These are phyloP conservation scores for Pycnonotus jocosus DNA, from an alignment of 2,113 vertebrate genomes.

Conservation along the genomic window DNA sequence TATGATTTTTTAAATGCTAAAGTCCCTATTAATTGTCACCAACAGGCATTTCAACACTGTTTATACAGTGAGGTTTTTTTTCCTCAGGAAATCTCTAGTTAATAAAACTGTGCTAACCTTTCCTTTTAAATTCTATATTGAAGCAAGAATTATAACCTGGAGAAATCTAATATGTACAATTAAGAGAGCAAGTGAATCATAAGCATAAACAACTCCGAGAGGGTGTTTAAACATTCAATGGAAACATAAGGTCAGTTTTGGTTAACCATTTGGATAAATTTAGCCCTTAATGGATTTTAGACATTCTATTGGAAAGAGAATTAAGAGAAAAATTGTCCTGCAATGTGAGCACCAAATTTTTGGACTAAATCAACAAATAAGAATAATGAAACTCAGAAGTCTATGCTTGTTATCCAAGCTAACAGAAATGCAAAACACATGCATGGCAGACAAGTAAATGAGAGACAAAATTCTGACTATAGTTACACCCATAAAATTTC, in stretches of 20 bases:
- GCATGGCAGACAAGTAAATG: not conserved
- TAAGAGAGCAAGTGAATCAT: not conserved
- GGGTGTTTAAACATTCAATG: not conserved
- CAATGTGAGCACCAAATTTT: not conserved
- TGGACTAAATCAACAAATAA: not conserved
- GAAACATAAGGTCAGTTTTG: not conserved
- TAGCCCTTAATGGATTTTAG: not conserved
- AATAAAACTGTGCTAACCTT: not conserved
- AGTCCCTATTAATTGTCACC: not conserved
- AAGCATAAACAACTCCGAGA: not conserved
- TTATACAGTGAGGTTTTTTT: not conserved
- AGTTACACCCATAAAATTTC: not conserved
- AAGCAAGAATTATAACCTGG: not conserved
- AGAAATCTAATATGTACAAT: not conserved
- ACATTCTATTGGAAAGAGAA: not conserved
- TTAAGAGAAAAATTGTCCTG: not conserved
- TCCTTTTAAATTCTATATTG: not conserved
- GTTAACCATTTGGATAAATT: not conserved
- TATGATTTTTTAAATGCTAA: not conserved
- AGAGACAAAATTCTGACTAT: not conserved
- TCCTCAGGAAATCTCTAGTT: not conserved
- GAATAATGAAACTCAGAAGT: not conserved
- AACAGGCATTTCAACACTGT: not conserved
- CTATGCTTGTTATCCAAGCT: not conserved
- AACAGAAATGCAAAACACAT: conserved; percentile 19